phyloP scores from a whole-genome alignment of 2,888 invertebrate species.

The Dascillus cervinus region DNA sequence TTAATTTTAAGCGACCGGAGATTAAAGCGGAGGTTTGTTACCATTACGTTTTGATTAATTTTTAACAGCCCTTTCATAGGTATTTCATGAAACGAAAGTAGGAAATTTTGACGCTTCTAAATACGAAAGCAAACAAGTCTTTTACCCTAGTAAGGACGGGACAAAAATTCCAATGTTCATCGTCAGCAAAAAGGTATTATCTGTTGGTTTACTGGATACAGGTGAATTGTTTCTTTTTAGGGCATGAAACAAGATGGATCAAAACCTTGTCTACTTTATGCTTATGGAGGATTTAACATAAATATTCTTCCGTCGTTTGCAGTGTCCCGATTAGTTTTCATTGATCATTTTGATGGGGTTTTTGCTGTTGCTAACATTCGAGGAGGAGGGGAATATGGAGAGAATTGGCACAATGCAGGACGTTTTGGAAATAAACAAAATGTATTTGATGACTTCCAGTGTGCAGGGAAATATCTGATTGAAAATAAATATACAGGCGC shows the following conservation, averaged over 20 bases:
- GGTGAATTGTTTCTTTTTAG: conserved; percentile 45
- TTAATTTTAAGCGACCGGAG: conserved; percentile 64
- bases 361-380: conserved; percentile 90
- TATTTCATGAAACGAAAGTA: conserved; percentile 78
- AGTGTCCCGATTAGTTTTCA: conserved; percentile 77
- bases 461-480: conserved; percentile 83
- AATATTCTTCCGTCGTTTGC: conserved; percentile 87
- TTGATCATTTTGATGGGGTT: conserved; percentile 83
- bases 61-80: too few relatives aligned
- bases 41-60: conserved; percentile 7
- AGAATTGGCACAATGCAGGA: conserved; percentile 94
- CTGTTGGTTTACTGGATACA: conserved; percentile 1
- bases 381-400: conserved; percentile 98
- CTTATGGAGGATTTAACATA: conserved; percentile 96
- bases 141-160: conserved; percentile 88
- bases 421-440: conserved; percentile 91
- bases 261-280: conserved; percentile 84
- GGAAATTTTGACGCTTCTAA: conserved; percentile 70
- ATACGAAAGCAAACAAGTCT: conserved; percentile 83
- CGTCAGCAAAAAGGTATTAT: conserved; percentile 62
- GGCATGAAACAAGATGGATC: conserved; percentile 56
- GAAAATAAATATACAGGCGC: conserved; percentile 69
- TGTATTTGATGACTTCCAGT: conserved; percentile 93
- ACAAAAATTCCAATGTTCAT: conserved; percentile 96
- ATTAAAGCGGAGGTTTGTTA: conserved; percentile 55